Base-by-base conservation (phyloP, 2,888 invertebrate species). In the Drosophila phalerata region DNA sequence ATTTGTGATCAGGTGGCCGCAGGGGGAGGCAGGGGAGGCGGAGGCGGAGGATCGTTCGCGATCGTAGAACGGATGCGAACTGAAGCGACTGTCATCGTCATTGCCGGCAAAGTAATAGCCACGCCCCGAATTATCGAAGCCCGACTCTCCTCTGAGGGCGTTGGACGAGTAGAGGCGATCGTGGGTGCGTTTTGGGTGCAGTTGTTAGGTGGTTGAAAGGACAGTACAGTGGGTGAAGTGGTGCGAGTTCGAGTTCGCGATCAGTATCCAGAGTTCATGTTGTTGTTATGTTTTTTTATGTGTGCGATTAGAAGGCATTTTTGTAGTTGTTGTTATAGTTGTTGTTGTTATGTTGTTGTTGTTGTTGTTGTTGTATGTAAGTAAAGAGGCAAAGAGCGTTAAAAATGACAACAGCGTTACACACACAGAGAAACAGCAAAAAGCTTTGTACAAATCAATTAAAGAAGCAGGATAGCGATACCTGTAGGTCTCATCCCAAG, bases 31-130 rank as follows among this genome's bases (percentile, higher is more conserved):
- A 10, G 78, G 68, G 43, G 67, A 49, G n/a, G 42, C 38, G 32
- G 83, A 79, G 40, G 79, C 70, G 55, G 42, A 49, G 6, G 47
- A 62, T 17, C 79, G 79, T 25, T 86, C 79, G 30, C 76, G 79
- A 15, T 82, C 64, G 37, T 86, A 69, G 30, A 81, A 70, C 19
- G 84, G 66, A 19, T 49, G 69, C 37, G 72, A 51, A 34, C 48
- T 25, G 10, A 64, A 48, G 5, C 85, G 79, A 45, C 76, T 73
- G 66, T 90, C 87, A 52, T 89, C 87, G 61, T 94, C 94, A 49
- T 94, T 91, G 15, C 93, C 93, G 19, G 94, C 94, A 91, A 94
- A 95, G 91, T 95, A 95, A 90, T 95, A 95, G 48, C 95, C 95
- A 49, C 94, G 92, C 22, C 95, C 95, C 37, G 94, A 93, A 40